Evolutionary conservation across 2,113 vertebrate genomes (phyloP), one percentile per base, ranked within the genome.

Genomic region (Lasiurus cinereus): DNA sequence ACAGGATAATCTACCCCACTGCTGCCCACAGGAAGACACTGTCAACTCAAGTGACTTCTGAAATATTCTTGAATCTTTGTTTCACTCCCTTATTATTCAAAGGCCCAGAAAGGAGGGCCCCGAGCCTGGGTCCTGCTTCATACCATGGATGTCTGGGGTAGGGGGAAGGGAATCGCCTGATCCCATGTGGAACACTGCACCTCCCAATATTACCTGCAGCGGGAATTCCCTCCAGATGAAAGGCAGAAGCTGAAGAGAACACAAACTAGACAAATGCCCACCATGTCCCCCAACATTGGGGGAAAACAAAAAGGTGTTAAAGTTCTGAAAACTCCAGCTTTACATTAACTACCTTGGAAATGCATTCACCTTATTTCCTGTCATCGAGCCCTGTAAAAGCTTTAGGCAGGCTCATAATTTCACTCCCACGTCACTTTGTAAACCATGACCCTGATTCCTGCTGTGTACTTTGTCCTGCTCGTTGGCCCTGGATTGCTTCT

Each of bases 381-480:
- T 84, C 87, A 87, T 54, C 21, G 6, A 73, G 24, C 15, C 54
- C 79, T 73, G 27, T 52, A 18, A 90, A 96, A 96, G 56, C 70
- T 52, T 52, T 87, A 36, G 7, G 9, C 33, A 83, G 54, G 19
- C 54, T 90, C 76, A 36, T 67, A 72, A 76, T 77, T 95, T 77
- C 18, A 29, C 43, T 83, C 16, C 18, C 76, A 69, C n/a, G 83
- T 93, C 70, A 36, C 24, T 88, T 72, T 87, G 64, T 88, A 69
- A 88, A 72, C 85, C 33, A 12, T 87, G 94, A 72, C 95, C 89
- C 89, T 36, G 76, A 73, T 46, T 95, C 36, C 72, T 67, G 84
- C 77, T 33, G 2, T 50, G 22, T 0, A 22, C 85, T 66, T 77
- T 72, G 39, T 39, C 59, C 82, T 76, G 59, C 66, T 36, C 66